Percentiles rank a stretch among this genome's conserved stretches.
phyloP scores from a whole-genome alignment of 2,797 vertebrate genomes.

The Helicolenus hilgendorfi region DNA sequence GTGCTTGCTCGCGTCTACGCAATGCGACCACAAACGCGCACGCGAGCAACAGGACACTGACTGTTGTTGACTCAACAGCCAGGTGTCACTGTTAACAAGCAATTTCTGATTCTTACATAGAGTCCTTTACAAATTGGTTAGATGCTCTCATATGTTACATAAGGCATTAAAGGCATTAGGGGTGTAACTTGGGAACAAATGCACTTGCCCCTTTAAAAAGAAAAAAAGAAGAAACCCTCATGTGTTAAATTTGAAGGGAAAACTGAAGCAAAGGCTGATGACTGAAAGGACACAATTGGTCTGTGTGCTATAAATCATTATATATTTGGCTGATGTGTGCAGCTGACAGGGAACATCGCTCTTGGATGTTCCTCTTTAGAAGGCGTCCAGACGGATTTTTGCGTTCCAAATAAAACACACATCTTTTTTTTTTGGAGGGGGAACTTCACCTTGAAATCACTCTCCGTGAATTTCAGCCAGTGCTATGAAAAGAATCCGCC shows the following conservation, averaged over 20 bases:
- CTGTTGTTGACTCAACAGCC: too few relatives aligned
- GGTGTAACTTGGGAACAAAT: not conserved
- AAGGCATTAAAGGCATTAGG: not conserved
- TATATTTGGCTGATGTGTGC: not conserved
- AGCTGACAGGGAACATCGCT: not conserved
- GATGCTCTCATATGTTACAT: not conserved
- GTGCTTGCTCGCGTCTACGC: too few relatives aligned
- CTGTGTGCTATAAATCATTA: not conserved
- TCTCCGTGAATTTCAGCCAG: constrained; percentile 8
- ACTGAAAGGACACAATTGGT: not conserved
- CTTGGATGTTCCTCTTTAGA: not conserved
- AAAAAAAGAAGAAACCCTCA: not conserved
- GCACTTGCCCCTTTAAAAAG: not conserved
- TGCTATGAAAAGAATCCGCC: constrained; percentile 17
- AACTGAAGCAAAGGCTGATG: not conserved
- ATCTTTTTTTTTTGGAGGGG: not conserved
- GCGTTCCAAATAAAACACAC: constrained; percentile 2
- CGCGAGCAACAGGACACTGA: too few relatives aligned
- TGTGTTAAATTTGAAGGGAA: not conserved
- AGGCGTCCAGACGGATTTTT: not conserved
- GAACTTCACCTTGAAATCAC: not conserved
- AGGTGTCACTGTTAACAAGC: too few relatives aligned
- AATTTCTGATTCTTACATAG: too few relatives aligned
- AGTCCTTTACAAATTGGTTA: not conserved
- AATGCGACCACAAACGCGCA: too few relatives aligned